phyloP scores from a whole-genome alignment of 2,888 invertebrate genomes.

The Villa cingulata region DNA sequence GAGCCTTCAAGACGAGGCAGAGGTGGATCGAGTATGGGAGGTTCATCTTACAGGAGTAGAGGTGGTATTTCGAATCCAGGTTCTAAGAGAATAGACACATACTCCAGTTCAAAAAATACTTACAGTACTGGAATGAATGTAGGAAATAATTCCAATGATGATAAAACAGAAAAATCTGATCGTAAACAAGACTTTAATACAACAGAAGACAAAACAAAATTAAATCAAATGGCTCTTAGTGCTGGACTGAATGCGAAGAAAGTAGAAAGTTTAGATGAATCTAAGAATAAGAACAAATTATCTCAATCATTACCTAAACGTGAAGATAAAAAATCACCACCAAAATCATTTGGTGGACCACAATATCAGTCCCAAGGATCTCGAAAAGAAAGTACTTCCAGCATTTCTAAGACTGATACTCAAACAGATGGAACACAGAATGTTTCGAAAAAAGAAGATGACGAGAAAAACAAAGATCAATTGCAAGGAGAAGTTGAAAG shows the following conservation, averaged over 20 bases:
- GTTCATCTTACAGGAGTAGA: conserved; percentile 35
- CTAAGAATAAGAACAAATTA: conserved; percentile 16
- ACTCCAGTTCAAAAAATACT: conserved; percentile 43
- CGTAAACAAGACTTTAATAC: background rate
- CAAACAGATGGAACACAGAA: conserved; percentile 14
- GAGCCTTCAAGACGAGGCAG: conserved; percentile 80
- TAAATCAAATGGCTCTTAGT: conserved; percentile 50
- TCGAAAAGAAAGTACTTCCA: conserved; percentile 4
- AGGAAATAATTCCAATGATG: conserved; percentile 37
- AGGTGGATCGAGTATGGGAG: conserved; percentile 45
- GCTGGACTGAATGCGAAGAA: conserved; percentile 43
- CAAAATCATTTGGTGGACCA: conserved; percentile 19
- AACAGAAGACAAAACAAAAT: conserved; percentile 51
- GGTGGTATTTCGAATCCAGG: conserved; percentile 35
- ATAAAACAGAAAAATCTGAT: conserved; percentile 31
- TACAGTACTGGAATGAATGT: conserved; percentile 39
- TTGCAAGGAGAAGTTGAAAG: conserved; percentile 39
- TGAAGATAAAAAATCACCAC: conserved; percentile 20
- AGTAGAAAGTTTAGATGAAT: conserved; percentile 12
- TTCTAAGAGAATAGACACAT: conserved; percentile 53
- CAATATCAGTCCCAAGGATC: conserved; percentile 11
- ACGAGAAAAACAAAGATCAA: conserved; percentile 73
- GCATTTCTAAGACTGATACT: conserved; percentile 7
- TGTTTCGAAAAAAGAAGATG: conserved; percentile 36
- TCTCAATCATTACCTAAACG: conserved; percentile 18